phyloP scores from a whole-genome alignment of 2,888 invertebrate genomes.

The Stomorhina lunata region DNA sequence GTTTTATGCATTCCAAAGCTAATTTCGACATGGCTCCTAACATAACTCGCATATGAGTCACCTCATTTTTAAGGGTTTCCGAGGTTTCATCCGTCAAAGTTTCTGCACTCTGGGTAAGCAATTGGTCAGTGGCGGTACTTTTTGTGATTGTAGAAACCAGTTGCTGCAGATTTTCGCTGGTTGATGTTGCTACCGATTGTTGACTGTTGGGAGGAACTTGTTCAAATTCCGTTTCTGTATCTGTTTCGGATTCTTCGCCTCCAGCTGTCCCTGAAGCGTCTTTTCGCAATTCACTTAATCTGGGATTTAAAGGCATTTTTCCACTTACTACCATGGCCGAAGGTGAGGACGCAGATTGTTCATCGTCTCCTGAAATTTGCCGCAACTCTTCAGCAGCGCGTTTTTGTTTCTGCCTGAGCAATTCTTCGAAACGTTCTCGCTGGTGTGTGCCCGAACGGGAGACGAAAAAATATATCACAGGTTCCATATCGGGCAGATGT shows the following conservation, averaged over 20 bases:
- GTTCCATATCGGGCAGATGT: constrained; percentile 85
- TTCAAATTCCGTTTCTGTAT: constrained; percentile 89
- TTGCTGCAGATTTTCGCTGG: constrained; percentile 67
- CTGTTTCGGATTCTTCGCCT: constrained; percentile 90
- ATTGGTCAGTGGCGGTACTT: constrained; percentile 74
- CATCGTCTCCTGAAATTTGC: constrained; percentile 31
- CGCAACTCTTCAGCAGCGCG: constrained; percentile 31
- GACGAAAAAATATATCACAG: constrained; percentile 86
- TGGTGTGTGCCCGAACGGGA: constrained; percentile 79
- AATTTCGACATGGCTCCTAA: constrained; percentile 81
- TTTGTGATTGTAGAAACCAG: constrained; percentile 68
- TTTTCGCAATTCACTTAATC: constrained; percentile 67
- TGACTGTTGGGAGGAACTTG: constrained; percentile 81
- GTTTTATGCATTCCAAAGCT: constrained; percentile 82
- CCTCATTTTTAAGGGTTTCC: constrained; percentile 84
- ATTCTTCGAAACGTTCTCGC: constrained; percentile 65
- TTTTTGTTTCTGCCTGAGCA: constrained; percentile 62
- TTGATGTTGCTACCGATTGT: constrained; percentile 77
- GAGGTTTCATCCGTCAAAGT: constrained; percentile 82
- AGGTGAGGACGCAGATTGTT: neutral
- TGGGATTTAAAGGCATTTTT: constrained; percentile 62
- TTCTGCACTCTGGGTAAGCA: constrained; percentile 74
- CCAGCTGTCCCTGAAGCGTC: constrained; percentile 8
- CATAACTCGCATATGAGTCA: constrained; percentile 83
- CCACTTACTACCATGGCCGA: constrained; percentile 42